phyloP scores from a whole-genome alignment of 2,888 invertebrate genomes.

The Oithona nana region DNA sequence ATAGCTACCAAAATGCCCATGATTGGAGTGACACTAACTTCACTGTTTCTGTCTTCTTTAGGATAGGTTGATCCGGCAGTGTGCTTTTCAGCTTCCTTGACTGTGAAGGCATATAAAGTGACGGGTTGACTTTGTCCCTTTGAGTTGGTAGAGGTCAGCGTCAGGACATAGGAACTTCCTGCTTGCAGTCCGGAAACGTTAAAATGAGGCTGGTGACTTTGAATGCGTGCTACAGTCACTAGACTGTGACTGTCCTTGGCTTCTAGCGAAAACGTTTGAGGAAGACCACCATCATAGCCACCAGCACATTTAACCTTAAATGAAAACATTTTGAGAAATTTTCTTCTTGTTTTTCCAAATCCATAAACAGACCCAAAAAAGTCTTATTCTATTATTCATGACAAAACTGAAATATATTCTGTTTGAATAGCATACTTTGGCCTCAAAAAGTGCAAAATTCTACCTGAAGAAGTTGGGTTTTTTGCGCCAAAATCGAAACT shows the following conservation, averaged over 20 bases:
- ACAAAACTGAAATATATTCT: too few relatives aligned
- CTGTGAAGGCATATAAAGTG: slow-evolving; percentile 6
- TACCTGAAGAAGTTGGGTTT: too few relatives aligned
- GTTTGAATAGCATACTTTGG: too few relatives aligned
- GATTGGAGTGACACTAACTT: not conserved
- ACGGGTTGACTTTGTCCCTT: not conserved
- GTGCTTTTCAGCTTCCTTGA: slow-evolving; percentile 5
- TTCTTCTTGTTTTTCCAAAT: too few relatives aligned
- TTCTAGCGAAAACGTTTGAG: slow-evolving; percentile 23
- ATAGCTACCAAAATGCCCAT: slow-evolving; percentile 7
- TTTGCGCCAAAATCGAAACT: too few relatives aligned
- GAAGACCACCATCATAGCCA: slow-evolving; percentile 23
- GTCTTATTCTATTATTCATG: too few relatives aligned
- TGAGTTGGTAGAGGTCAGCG: not conserved
- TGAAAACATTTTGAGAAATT: too few relatives aligned
- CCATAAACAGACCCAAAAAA: too few relatives aligned
- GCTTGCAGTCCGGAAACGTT: slow-evolving; percentile 2
- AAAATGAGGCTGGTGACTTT: not conserved
- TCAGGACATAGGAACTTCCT: slow-evolving; percentile 2
- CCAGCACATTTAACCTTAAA: slow-evolving; percentile 20
- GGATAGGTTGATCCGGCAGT: slow-evolving; percentile 2
- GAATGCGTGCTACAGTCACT: not conserved
- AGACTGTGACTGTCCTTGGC: slow-evolving; percentile 11
- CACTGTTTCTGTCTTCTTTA: too few relatives aligned
- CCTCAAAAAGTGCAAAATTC: too few relatives aligned